Percentiles rank a stretch among this genome's conserved stretches.
Evolutionary conservation across 1,140 invertebrate species (phyloP).

Genomic region (Drosophila biarmipes): DNA sequence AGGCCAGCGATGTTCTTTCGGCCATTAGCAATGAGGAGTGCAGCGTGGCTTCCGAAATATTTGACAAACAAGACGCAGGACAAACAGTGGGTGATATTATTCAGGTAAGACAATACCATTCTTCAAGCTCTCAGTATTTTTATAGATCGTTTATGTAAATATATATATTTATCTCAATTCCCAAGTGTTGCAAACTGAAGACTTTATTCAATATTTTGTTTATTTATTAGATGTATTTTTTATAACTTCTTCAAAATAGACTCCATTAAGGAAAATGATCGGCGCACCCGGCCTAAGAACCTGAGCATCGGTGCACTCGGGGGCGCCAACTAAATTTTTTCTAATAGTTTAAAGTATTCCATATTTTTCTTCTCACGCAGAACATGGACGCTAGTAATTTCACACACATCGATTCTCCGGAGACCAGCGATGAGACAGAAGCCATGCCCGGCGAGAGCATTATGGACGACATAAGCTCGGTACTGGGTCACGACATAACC

Average conservation of each 20-base stretch:
- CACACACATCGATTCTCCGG: conserved; percentile 92
- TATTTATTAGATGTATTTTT: no score
- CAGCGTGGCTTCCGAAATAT: conserved; percentile 88
- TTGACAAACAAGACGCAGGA: conserved; percentile 84
- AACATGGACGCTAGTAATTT: conserved; percentile 86
- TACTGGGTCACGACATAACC: conserved; percentile 88
- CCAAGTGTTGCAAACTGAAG: no score
- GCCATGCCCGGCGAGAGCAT: conserved; percentile 90
- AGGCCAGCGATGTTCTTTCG: conserved; percentile 86
- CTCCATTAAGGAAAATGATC: no score
- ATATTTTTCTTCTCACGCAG: conserved; percentile 22
- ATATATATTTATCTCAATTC: neutral
- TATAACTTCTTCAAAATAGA: no score
- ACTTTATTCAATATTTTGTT: no score
- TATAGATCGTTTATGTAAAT: neutral
- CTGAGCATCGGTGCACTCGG: neutral
- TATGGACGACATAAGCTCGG: conserved; percentile 90
- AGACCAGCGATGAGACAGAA: conserved; percentile 90
- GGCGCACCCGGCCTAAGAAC: neutral
- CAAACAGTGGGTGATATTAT: conserved; percentile 78
- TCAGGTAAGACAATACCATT: conserved; percentile 50
- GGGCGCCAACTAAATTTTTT: neutral
- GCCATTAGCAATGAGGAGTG: conserved; percentile 89
- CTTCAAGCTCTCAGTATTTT: neutral
- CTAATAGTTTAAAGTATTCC: neutral